Conservation (phyloP, 2,797 vertebrate genomes). For the Vultur gryphus region DNA sequence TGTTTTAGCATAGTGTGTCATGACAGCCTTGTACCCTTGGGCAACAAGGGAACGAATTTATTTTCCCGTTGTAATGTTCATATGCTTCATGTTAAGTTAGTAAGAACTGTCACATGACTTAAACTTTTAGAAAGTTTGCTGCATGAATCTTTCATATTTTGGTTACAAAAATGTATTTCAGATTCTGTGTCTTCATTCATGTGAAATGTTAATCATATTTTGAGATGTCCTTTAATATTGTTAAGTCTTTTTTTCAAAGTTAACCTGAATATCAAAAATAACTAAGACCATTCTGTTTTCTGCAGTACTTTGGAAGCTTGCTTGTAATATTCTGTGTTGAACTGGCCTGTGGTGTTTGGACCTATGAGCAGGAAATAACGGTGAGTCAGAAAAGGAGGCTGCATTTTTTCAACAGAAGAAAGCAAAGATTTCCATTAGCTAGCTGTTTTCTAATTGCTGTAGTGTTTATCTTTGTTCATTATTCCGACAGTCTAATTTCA, state of each 20-base stretch:
- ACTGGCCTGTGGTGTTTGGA: conserved; percentile 94
- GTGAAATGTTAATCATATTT: not conserved
- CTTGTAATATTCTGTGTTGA: conserved; percentile 96
- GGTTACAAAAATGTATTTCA: not conserved
- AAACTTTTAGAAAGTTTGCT: not conserved
- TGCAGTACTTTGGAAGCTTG: conserved; percentile 93
- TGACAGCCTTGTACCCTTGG: not conserved
- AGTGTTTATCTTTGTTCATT: conserved; percentile 10
- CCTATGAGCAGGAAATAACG: conserved; percentile 84
- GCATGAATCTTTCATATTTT: not conserved
- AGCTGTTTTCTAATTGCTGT: conserved; percentile 13
- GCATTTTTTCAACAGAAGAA: conserved; percentile 8
- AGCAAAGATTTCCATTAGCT: conserved; percentile 15
- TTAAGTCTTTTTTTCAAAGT: not conserved
- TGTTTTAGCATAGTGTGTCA: not conserved
- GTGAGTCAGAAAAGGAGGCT: conserved; percentile 69
- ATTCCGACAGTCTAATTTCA: not conserved
- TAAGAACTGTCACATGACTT: not conserved
- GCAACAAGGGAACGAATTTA: not conserved
- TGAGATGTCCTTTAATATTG: not conserved
- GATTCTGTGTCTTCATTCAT: not conserved
- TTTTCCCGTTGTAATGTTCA: not conserved
- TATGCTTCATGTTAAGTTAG: not conserved
- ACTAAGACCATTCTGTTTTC: conserved; percentile 44
- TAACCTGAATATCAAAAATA: not conserved